Evolutionary conservation across 2,888 invertebrate genomes (phyloP), one percentile per base, ranked within the genome.

Genomic region (Falcaria lacertinaria): DNA sequence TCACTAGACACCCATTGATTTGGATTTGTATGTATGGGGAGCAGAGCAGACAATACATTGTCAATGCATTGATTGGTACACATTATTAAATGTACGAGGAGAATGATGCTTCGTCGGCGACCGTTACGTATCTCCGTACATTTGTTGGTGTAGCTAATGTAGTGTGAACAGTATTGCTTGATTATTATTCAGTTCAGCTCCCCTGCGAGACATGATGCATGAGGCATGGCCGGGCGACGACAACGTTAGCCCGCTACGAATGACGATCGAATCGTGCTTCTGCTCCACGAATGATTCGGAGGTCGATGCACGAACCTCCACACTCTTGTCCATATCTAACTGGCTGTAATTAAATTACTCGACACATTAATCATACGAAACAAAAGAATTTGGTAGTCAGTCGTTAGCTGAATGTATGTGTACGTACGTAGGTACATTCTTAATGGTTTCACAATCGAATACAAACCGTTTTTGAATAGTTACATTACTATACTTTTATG

Each of bases 171-270:
- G 59, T 59, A 62, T 57, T 47, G 64, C 54, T 63, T 60, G 64
- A 73, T 80, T 76, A 69, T 67, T 71, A 80, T 80, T 77, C 78
- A 64, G 73, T 66, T 64, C 73, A 75, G 66, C 62, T 51, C 55
- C 53, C n/a, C 50, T 51, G 54, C 52, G 66, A 61, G 64, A 69
- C 70, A 69, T 70, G 69, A 69, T 57, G 63, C 62, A 61, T 60
- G 54, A n/a, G n/a, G 53, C 28, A 28, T 28, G 28, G 28, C 22
- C 22, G 22, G 22, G n/a, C n/a, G n/a, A n/a, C 19, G 19, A 4
- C 59, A 61, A 56, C 59, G 59, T 46, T 48, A 52, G 45, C 50
- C 41, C 45, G 39, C 52, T 54, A 49, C 50, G 59, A 55, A 41
- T 51, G 54, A 49, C 50, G 59, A 55, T 63, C 58, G 59, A 56